Percentiles rank a stretch among this genome's conserved stretches.
Conservation (phyloP, 2,797 vertebrate genomes). For the Gobionotothen gibberifrons region DNA sequence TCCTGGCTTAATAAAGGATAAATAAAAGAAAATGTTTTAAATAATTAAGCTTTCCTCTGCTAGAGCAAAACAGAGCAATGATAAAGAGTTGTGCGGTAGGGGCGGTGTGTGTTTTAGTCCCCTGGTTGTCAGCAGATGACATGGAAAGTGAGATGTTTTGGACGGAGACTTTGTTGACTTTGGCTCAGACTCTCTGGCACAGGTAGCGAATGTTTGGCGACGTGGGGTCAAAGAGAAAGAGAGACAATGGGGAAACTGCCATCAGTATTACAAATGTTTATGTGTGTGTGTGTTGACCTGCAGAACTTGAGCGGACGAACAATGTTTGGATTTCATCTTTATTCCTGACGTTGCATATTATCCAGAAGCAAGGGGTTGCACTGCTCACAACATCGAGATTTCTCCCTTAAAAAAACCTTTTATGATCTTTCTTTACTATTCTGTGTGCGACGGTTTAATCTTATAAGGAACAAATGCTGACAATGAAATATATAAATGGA, state of each 20-base stretch:
- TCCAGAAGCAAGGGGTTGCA: too few relatives aligned
- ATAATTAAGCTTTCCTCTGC: slow-evolving; percentile 19
- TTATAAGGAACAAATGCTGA: neutral
- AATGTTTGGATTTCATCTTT: neutral
- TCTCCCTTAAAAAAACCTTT: neutral
- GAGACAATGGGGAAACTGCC: slow-evolving; percentile 55
- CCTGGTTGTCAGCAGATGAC: slow-evolving; percentile 63
- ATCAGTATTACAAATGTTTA: slow-evolving; percentile 26
- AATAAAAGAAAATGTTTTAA: too few relatives aligned
- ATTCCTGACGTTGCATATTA: neutral
- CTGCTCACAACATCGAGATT: too few relatives aligned
- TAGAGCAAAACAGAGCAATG: neutral
- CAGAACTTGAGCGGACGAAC: neutral
- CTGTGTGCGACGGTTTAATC: neutral
- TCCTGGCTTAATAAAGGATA: neutral
- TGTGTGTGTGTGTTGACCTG: slow-evolving; percentile 6
- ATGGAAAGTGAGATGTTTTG: slow-evolving; percentile 78
- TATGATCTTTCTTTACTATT: neutral
- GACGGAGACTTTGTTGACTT: slow-evolving; percentile 71
- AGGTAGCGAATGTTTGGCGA: slow-evolving; percentile 62
- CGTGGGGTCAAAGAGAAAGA: slow-evolving; percentile 49
- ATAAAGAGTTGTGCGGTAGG: neutral
- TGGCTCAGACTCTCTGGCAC: slow-evolving; percentile 55
- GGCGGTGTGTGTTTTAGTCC: slow-evolving; percentile 50
- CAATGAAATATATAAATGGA: neutral